Evolutionary conservation across 92 coral and sea anemone species (phyloP).

Genomic region (Umimayanthus kanabou): DNA sequence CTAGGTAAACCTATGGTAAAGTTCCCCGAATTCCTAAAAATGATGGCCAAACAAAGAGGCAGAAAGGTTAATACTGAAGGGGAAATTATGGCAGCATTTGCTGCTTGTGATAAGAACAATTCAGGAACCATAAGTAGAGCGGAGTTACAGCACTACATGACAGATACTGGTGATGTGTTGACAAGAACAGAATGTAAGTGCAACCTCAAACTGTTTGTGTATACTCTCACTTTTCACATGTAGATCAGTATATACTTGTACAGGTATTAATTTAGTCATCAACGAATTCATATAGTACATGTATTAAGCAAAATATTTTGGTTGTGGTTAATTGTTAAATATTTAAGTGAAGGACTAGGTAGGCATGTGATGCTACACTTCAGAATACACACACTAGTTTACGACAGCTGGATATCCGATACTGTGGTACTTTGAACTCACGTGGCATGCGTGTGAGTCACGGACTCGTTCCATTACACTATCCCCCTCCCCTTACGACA

Average conservation of each 20-base stretch:
- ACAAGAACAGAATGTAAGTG: constrained; percentile 75
- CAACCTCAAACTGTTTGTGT: neutral
- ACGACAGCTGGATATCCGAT: too few species aligned
- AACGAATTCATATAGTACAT: too few species aligned
- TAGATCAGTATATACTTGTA: neutral
- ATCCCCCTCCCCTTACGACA: too few species aligned
- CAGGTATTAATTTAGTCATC: neutral
- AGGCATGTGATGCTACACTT: too few species aligned
- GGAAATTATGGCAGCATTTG: constrained; percentile 88
- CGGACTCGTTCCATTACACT: too few species aligned
- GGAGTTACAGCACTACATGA: constrained; percentile 79
- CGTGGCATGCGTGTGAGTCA: too few species aligned
- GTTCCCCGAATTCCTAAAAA: constrained; percentile 89
- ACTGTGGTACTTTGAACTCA: neutral
- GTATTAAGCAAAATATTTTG: neutral
- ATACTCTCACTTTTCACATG: neutral
- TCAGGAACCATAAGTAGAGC: constrained; percentile 74
- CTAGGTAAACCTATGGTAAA: constrained; percentile 72
- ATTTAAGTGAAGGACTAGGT: too few species aligned
- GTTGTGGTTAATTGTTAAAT: too few species aligned
- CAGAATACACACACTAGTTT: too few species aligned
- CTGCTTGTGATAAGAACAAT: constrained; percentile 69
- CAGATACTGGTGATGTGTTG: constrained; percentile 81
- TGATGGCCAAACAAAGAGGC: constrained; percentile 81
- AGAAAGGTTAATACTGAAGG: constrained; percentile 58